These are phyloP conservation scores for Uria lomvia DNA, from an alignment of 2,113 vertebrate genomes.

Conservation along the genomic window DNA sequence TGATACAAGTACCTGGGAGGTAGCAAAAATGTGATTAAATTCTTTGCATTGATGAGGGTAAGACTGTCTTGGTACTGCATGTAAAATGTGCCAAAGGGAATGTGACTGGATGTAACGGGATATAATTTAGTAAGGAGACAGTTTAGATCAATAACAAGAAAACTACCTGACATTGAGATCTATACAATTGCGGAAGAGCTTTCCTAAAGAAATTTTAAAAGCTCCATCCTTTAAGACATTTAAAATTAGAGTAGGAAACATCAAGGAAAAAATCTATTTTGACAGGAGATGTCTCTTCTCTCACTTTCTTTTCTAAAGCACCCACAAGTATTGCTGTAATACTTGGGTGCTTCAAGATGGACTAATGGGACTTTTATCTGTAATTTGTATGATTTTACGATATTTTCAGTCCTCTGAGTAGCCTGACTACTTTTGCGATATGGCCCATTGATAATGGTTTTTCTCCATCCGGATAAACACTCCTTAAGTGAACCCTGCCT, in stretches of 20 bases:
- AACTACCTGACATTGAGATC: background rate
- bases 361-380: background rate
- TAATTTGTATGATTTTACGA: background rate
- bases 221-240: background rate
- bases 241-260: background rate
- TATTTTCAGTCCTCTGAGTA: conserved; percentile 7
- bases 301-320: background rate
- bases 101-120: background rate
- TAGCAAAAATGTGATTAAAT: background rate
- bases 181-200: background rate
- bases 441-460: background rate
- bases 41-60: background rate
- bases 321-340: background rate
- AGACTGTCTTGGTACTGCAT: background rate
- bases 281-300: background rate
- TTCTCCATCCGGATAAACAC: background rate
- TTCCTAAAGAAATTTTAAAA: background rate
- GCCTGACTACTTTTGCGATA: background rate
- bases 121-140: conserved; percentile 20
- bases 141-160: conserved; percentile 23
- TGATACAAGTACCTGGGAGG: background rate
- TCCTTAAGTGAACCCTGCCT: background rate
- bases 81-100: background rate
- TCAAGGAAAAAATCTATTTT: background rate
- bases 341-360: background rate